phyloP scores from a whole-genome alignment of 2,113 vertebrate species.

The Rhynchomys soricoides region DNA sequence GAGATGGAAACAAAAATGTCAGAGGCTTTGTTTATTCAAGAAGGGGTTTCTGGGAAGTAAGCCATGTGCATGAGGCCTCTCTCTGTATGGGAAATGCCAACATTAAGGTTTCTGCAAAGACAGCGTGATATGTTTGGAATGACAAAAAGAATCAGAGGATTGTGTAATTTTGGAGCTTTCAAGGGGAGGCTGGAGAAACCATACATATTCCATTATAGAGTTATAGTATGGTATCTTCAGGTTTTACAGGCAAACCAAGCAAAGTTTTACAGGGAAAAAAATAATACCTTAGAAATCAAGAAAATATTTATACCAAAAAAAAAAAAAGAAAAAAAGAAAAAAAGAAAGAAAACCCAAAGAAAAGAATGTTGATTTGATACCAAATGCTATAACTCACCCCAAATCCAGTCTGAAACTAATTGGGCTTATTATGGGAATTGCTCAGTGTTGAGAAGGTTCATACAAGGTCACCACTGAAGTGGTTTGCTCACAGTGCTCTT shows the following conservation, averaged over 20 bases:
- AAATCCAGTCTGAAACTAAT: neutral
- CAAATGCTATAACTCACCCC: neutral
- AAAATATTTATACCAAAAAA: constrained; percentile 7
- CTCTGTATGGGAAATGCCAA: constrained; percentile 10
- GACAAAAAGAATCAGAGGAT: constrained; percentile 49
- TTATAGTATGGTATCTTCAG: constrained; percentile 53
- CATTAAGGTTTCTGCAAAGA: constrained; percentile 22
- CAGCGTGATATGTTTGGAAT: constrained; percentile 50
- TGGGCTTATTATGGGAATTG: constrained; percentile 27
- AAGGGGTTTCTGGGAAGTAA: neutral
- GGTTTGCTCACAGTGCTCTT: neutral
- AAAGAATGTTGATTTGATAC: constrained; percentile 46
- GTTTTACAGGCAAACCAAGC: too few species aligned
- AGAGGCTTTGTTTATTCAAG: constrained; percentile 25
- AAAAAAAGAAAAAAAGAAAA: neutral
- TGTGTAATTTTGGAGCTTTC: constrained; percentile 62
- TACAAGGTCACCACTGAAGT: neutral
- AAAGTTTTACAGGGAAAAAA: constrained; percentile 37
- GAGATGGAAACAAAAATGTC: constrained; percentile 9
- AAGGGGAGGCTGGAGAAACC: constrained; percentile 49
- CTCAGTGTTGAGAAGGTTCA: neutral
- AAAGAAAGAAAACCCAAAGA: neutral
- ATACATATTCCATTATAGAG: constrained; percentile 40
- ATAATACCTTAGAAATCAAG: neutral
- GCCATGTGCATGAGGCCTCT: neutral